These are phyloP conservation scores for Apotomis capreana DNA, from an alignment of 2,888 invertebrate species.

Conservation along the genomic window DNA sequence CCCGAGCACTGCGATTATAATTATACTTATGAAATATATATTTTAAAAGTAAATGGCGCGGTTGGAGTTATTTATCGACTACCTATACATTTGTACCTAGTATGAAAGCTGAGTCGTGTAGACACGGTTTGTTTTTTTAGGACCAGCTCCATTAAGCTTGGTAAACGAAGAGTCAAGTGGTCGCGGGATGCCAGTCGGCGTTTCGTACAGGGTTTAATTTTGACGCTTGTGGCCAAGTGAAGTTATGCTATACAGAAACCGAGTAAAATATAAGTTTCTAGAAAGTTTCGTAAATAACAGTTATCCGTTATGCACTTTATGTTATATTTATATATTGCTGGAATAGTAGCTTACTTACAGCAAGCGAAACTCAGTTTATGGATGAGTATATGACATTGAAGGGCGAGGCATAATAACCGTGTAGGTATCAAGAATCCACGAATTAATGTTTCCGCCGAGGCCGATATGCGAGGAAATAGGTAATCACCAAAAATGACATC, in stretches of 20 bases:
- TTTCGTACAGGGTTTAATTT: slow-evolving; percentile 30
- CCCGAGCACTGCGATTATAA: neutral
- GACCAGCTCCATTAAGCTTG: slow-evolving; percentile 59
- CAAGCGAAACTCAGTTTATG: too few relatives aligned
- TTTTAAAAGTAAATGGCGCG: slow-evolving; percentile 14
- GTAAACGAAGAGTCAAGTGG: slow-evolving; percentile 53
- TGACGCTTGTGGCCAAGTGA: neutral
- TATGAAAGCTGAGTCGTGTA: slow-evolving; percentile 46
- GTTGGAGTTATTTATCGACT: slow-evolving; percentile 43
- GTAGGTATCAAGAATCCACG: too few relatives aligned
- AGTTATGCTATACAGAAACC: neutral
- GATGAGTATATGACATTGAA: too few relatives aligned
- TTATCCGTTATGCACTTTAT: too few relatives aligned
- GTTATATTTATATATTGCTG: too few relatives aligned
- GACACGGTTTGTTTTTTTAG: slow-evolving; percentile 62
- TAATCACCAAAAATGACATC: too few relatives aligned
- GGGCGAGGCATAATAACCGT: too few relatives aligned
- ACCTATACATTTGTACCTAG: slow-evolving; percentile 32
- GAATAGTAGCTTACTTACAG: too few relatives aligned
- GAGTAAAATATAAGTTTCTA: too few relatives aligned
- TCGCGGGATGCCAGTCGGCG: slow-evolving; percentile 43
- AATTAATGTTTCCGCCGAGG: too few relatives aligned
- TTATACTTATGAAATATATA: neutral
- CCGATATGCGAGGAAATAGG: too few relatives aligned
- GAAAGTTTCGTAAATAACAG: too few relatives aligned